Base-by-base conservation (phyloP, 2,113 vertebrate genomes). In the Semicossyphus pulcher region DNA sequence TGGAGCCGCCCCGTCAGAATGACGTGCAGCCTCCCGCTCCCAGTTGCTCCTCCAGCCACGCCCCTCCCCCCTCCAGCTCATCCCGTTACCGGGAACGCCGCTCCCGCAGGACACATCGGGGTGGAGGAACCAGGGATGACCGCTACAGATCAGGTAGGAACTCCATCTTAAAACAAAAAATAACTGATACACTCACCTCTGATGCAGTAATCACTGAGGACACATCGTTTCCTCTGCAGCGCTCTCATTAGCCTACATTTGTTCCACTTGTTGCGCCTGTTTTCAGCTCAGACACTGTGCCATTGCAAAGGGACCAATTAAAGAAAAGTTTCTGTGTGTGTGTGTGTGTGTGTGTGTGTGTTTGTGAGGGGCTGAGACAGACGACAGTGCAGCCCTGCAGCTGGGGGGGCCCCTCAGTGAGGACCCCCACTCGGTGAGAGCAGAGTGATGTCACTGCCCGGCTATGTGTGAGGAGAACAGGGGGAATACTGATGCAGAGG, bases 71-170 rank as follows among this genome's bases (percentile, higher is more conserved):
- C 1, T 85, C 92, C 36, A 84, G 80, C 76, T 92, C 90, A 4
- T 91, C 91, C 92, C 95, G 91, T 53, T 95, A 96, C 86, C 93
- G 95, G 18, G 94, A 93, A 44, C 95, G 96, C 0, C 93, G 92
- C 21, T 81, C 90, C 29, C 91, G 87, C 23, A 86, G 85, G 34
- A 51, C 89, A 0, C 93, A 93, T 58, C 91, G 93, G 7, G 83
- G 80, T 2, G 95, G 97, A 34, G 97, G 97, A 75, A 96, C 97
- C 86, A 88, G 97, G 76, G 97, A 99, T 94, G 97, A 99, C 25
- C 96, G 97, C 16, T 99, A 99, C 9, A 91, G 97, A 86, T 99
- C 97, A 54, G 97, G 97, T 99, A 72, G 92, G 42, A 36, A 45
- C 20, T 25, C 18, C 10, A 5, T 11, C 20, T n/a, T n/a, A n/a